Conservation (phyloP, 2,888 invertebrate genomes). For the Acleris laterana region DNA sequence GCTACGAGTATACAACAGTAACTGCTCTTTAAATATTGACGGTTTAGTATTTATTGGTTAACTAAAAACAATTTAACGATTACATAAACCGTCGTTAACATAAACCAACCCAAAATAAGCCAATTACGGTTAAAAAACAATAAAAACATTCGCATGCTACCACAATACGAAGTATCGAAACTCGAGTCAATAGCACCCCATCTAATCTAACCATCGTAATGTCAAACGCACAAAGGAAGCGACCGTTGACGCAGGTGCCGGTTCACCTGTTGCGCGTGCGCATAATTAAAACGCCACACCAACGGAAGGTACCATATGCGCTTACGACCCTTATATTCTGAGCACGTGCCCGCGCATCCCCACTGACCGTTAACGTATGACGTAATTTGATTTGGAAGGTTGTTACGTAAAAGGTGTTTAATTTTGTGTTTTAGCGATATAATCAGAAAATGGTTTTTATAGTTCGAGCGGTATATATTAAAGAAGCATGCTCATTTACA, state of each 20-base stretch:
- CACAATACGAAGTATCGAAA: slow-evolving; percentile 19
- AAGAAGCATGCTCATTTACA: no score
- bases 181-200: slow-evolving; percentile 41
- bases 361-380: slow-evolving; percentile 67
- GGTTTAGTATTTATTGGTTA: no score
- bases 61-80: no score
- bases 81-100: neutral
- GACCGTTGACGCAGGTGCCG: slow-evolving; percentile 77
- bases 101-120: neutral
- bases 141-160: neutral
- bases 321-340: slow-evolving; percentile 8
- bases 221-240: slow-evolving; percentile 70
- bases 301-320: neutral
- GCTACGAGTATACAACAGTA: no score
- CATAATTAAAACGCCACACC: slow-evolving; percentile 37
- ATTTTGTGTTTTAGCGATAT: slow-evolving; percentile 16
- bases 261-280: slow-evolving; percentile 73
- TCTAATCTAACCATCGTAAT: slow-evolving; percentile 75
- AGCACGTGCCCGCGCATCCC: slow-evolving; percentile 45
- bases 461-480: no score
- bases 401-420: slow-evolving; percentile 37
- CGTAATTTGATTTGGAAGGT: slow-evolving; percentile 56
- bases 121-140: slow-evolving; percentile 6
- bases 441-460: neutral
- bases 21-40: no score